A percentile compares a stretch with the other conserved stretches of the same genome.
Evolutionary conservation across 2,113 vertebrate species (phyloP).

Genomic region (Charadrius vociferus): DNA sequence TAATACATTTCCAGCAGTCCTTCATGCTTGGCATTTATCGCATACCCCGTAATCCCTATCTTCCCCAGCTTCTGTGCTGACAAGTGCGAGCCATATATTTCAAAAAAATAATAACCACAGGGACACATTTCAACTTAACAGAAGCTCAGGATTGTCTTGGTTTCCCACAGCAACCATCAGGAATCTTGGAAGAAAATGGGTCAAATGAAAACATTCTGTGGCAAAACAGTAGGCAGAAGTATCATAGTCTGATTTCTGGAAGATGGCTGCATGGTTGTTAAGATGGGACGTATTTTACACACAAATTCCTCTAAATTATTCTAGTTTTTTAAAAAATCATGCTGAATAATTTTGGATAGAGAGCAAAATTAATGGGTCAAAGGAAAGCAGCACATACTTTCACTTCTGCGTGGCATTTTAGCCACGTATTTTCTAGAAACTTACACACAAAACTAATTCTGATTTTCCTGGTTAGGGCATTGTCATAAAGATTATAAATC

Average conservation of each 20-base stretch:
- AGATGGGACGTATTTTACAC: background rate
- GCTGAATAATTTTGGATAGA: background rate
- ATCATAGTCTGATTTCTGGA: background rate
- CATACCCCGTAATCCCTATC: background rate
- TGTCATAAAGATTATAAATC: background rate
- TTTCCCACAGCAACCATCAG: slow-evolving; percentile 14
- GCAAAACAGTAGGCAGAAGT: slow-evolving; percentile 10
- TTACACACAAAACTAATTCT: background rate
- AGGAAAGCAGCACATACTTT: background rate
- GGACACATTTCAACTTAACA: slow-evolving; percentile 30
- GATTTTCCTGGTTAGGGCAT: background rate
- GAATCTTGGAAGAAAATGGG: slow-evolving; percentile 44
- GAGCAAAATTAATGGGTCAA: background rate
- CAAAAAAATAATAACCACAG: slow-evolving; percentile 7
- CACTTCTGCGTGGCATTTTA: background rate
- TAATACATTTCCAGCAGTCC: background rate
- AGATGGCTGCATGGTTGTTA: background rate
- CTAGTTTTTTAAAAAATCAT: background rate
- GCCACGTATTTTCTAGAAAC: background rate
- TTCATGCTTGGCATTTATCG: background rate
- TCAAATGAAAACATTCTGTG: slow-evolving; percentile 22
- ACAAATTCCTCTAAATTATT: background rate
- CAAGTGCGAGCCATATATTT: slow-evolving; percentile 10
- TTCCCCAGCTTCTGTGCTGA: background rate
- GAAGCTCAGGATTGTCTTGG: slow-evolving; percentile 32